Evolutionary conservation across 2,113 vertebrate species (phyloP).

Genomic region (Rafetus swinhoei): DNA sequence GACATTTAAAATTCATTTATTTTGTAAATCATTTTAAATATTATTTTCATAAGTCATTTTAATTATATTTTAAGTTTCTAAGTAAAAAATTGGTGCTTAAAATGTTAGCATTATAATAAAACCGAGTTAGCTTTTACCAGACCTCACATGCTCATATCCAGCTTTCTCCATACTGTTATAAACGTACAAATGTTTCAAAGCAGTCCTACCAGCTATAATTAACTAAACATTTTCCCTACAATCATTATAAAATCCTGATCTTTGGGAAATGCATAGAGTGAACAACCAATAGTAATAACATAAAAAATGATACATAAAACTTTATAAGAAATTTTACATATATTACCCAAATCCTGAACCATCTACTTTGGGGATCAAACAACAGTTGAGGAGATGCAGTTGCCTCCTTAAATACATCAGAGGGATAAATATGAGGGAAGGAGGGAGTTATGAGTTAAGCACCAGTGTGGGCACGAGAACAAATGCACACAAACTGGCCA

Average conservation of each 20-base stretch:
- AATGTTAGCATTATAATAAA: conserved; percentile 49
- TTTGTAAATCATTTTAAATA: conserved; percentile 68
- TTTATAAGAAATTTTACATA: neutral
- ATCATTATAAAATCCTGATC: too few relatives aligned
- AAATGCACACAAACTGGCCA: too few relatives aligned
- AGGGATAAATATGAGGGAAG: too few relatives aligned
- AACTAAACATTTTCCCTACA: too few relatives aligned
- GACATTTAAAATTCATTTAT: conserved; percentile 67
- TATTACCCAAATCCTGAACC: neutral
- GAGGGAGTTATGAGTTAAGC: too few relatives aligned
- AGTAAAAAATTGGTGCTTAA: conserved; percentile 25
- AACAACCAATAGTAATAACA: conserved; percentile 35
- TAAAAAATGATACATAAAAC: neutral
- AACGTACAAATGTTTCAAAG: too few relatives aligned
- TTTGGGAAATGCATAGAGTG: neutral
- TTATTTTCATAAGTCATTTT: conserved; percentile 50
- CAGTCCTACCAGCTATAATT: too few relatives aligned
- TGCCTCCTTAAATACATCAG: too few relatives aligned
- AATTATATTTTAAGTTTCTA: conserved; percentile 67
- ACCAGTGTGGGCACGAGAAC: too few relatives aligned
- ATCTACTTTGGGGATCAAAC: conserved; percentile 23
- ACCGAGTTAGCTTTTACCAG: conserved; percentile 22
- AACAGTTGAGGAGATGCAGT: neutral
- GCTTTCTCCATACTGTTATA: too few relatives aligned
- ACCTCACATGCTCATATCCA: neutral